These are phyloP conservation scores for Eueides isabella DNA, from an alignment of 1,140 invertebrate genomes.

Conservation along the genomic window DNA sequence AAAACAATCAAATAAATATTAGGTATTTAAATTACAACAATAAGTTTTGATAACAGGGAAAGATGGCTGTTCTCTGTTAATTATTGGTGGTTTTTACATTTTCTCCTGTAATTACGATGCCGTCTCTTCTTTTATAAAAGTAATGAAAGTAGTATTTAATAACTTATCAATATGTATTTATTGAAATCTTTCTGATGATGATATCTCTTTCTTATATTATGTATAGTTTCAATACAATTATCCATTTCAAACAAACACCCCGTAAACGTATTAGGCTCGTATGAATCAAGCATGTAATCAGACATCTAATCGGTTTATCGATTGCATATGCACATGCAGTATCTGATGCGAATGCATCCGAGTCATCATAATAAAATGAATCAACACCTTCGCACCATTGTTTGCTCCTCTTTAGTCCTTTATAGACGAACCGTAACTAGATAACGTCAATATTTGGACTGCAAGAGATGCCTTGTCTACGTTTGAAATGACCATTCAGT, in stretches of 20 bases:
- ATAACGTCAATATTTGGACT: background rate
- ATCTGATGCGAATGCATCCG: conserved; percentile 17
- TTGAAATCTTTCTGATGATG: no score
- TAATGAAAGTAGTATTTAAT: no score
- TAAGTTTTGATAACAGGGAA: no score
- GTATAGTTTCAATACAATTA: background rate
- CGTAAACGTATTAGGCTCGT: background rate
- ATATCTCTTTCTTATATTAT: no score
- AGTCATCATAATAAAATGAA: conserved; percentile 27
- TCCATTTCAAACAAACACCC: background rate
- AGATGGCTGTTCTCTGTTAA: no score
- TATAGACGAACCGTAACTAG: conserved; percentile 2
- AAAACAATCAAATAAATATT: no score
- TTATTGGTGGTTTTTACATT: no score
- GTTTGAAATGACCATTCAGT: background rate
- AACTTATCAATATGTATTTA: no score
- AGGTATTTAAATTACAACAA: no score
- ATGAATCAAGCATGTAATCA: background rate
- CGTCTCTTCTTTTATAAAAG: no score
- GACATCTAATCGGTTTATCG: conserved; percentile 20
- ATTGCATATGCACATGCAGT: background rate
- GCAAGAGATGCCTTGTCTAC: background rate
- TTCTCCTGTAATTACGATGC: no score
- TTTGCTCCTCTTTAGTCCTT: background rate
- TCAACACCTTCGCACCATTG: background rate